Conservation (phyloP, 2,797 vertebrate species). For the Onychomys arenicola region DNA sequence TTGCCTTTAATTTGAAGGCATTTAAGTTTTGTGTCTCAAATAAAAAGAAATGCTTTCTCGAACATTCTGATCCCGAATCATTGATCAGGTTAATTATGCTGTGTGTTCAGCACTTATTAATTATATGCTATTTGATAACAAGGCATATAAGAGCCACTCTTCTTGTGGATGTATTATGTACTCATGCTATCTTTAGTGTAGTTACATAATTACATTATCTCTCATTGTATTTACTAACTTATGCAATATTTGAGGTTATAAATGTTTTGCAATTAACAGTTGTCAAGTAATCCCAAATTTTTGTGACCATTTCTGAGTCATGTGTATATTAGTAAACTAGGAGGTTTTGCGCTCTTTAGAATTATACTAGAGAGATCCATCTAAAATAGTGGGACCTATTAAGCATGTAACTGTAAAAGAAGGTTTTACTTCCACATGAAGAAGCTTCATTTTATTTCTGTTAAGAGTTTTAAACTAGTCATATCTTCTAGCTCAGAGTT, state of each 20-base stretch:
- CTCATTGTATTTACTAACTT: conserved; percentile 21
- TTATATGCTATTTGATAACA: background rate
- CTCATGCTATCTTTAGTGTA: conserved; percentile 8
- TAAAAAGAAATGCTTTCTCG: background rate
- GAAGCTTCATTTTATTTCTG: conserved; percentile 49
- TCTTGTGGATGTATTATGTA: conserved; percentile 43
- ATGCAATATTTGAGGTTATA: conserved; percentile 30
- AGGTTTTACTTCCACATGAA: conserved; percentile 6
- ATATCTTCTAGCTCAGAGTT: conserved; percentile 14
- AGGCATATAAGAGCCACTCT: background rate
- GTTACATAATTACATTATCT: background rate
- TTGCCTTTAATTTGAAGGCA: conserved; percentile 31
- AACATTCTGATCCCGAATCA: conserved; percentile 13
- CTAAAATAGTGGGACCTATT: conserved; percentile 40
- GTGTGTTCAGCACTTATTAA: background rate
- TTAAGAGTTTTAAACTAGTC: conserved; percentile 58
- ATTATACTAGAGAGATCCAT: background rate
- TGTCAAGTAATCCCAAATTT: conserved; percentile 31
- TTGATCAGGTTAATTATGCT: background rate
- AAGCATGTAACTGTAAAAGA: conserved; percentile 13
- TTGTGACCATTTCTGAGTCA: background rate
- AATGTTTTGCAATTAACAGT: conserved; percentile 1
- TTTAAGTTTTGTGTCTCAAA: conserved; percentile 48
- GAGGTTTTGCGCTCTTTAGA: background rate
- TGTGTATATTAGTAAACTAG: conserved; percentile 34